Conservation (phyloP, 2,888 invertebrate species). For the Oligia fasciuncula region DNA sequence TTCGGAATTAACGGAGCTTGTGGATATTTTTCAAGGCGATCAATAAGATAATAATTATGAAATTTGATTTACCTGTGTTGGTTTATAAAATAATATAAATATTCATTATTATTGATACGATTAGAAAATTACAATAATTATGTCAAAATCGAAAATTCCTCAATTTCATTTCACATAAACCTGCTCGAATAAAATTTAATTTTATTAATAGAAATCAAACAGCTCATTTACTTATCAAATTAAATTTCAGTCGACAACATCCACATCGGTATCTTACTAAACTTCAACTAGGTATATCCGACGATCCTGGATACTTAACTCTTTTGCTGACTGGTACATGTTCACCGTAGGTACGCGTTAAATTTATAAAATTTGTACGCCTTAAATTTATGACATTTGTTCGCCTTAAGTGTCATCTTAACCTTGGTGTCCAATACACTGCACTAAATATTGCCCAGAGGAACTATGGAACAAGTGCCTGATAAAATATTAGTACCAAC, state of each 20-base stretch:
- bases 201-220: too few relatives aligned
- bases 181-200: too few relatives aligned
- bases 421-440: not conserved
- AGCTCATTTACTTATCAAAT: too few relatives aligned
- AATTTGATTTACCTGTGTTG: not conserved
- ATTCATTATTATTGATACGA: not conserved
- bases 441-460: not conserved
- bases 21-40: not conserved
- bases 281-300: too few relatives aligned
- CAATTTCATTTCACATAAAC: not conserved
- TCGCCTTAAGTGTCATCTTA: not conserved
- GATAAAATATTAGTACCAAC: slow-evolving; percentile 55
- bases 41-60: not conserved
- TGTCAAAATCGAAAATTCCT: not conserved
- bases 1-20: too few relatives aligned
- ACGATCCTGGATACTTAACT: too few relatives aligned
- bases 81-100: not conserved
- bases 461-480: slow-evolving; percentile 47
- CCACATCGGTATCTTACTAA: too few relatives aligned
- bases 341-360: too few relatives aligned
- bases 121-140: not conserved
- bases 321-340: too few relatives aligned
- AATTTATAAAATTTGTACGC: too few relatives aligned
- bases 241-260: too few relatives aligned
- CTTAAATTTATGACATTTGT: too few relatives aligned